Percentiles rank a stretch among this genome's conserved stretches.
These are phyloP conservation scores for Pelodiscus sinensis DNA, from an alignment of 2,113 vertebrate genomes.

Conservation along the genomic window DNA sequence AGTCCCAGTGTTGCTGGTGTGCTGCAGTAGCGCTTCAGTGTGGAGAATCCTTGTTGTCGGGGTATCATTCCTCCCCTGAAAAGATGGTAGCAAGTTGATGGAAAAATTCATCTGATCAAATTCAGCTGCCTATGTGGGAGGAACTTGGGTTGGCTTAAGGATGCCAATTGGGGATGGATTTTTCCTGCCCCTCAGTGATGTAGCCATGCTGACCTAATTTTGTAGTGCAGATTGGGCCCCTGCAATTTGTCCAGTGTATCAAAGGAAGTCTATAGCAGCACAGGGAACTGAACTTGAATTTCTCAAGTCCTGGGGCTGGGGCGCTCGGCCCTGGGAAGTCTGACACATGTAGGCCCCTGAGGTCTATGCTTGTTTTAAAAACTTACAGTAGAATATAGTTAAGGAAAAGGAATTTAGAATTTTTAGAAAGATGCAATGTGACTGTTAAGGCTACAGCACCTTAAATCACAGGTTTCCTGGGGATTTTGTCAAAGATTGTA, in stretches of 20 bases:
- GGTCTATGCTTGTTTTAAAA: too few species aligned
- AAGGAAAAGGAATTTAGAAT: too few species aligned
- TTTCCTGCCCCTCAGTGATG: neutral
- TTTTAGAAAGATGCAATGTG: too few species aligned
- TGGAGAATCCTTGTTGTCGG: too few species aligned
- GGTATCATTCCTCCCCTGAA: neutral
- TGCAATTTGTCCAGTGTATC: neutral
- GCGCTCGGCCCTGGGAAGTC: neutral
- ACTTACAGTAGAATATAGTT: too few species aligned
- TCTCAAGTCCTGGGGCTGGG: neutral
- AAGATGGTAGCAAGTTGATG: neutral
- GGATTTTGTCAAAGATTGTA: too few species aligned
- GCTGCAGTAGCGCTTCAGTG: too few species aligned
- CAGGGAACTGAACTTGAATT: neutral
- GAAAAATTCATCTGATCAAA: neutral
- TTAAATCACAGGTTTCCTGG: too few species aligned
- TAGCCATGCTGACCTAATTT: neutral
- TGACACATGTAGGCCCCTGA: fast-evolving
- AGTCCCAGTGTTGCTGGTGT: too few species aligned
- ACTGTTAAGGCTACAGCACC: too few species aligned
- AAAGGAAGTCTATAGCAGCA: neutral
- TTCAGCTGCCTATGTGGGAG: neutral
- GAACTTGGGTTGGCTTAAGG: neutral
- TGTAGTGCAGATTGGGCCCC: neutral
- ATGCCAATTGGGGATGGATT: neutral